Evolutionary conservation across 1,140 invertebrate genomes (phyloP).

Genomic region (Druon quercuslanigerum): DNA sequence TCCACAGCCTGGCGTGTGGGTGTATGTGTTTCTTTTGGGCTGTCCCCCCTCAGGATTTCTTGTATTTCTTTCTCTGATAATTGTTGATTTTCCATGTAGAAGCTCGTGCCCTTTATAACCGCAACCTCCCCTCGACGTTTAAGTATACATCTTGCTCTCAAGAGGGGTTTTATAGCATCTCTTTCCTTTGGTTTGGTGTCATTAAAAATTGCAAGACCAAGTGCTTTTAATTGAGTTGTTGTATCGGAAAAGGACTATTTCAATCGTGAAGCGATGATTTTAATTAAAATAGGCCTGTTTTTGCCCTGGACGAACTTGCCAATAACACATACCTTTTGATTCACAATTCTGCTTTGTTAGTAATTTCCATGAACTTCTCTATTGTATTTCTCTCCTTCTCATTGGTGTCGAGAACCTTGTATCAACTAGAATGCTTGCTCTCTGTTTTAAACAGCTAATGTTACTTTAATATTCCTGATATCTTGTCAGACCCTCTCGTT

Average conservation of each 20-base stretch:
- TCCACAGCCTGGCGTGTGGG: too few relatives aligned
- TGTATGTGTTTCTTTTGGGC: too few relatives aligned
- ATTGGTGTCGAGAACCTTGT: too few relatives aligned
- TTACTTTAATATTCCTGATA: too few relatives aligned
- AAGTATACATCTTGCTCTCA: slow-evolving; percentile 30
- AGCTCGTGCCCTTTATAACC: background rate
- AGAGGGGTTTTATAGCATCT: background rate
- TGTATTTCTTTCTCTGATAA: slow-evolving; percentile 3
- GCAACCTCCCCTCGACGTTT: background rate
- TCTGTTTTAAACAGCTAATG: too few relatives aligned
- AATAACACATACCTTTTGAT: background rate
- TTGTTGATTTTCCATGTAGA: background rate
- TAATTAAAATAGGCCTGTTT: slow-evolving; percentile 26
- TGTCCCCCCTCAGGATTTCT: background rate
- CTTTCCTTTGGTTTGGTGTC: slow-evolving; percentile 1
- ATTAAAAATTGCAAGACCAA: background rate
- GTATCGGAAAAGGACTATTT: slow-evolving; percentile 14
- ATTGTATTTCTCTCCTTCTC: too few relatives aligned
- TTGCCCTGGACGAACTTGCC: background rate
- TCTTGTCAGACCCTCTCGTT: too few relatives aligned
- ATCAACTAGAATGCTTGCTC: too few relatives aligned
- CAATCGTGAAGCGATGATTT: slow-evolving; percentile 29
- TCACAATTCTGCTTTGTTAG: too few relatives aligned
- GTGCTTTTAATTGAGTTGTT: background rate
- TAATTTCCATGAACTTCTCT: too few relatives aligned